Evolutionary conservation across 2,888 invertebrate species (phyloP).

Genomic region (Cataglyphis rosenhaueri): DNA sequence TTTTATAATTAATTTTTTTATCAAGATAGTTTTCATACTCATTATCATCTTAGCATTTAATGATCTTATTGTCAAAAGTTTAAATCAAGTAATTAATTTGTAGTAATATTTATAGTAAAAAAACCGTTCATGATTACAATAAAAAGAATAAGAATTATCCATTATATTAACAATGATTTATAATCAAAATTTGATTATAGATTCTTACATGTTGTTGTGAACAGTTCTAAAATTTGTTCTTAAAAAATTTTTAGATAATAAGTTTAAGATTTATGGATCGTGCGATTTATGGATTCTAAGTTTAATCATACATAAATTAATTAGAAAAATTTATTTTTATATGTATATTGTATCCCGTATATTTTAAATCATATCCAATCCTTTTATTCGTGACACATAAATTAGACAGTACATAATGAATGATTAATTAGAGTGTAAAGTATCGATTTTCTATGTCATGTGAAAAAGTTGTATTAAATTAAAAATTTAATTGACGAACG

Average conservation of each 20-base stretch:
- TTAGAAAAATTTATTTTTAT: neutral
- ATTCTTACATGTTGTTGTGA: neutral
- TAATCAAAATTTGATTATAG: constrained; percentile 1
- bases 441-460: neutral
- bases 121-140: neutral
- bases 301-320: neutral
- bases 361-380: neutral
- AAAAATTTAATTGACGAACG: neutral
- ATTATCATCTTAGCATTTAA: constrained; percentile 7
- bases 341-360: neutral
- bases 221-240: neutral
- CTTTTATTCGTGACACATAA: neutral
- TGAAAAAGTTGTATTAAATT: neutral
- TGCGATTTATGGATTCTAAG: no score
- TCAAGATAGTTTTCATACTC: neutral
- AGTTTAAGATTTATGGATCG: neutral
- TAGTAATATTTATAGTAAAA: no score
- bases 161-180: constrained; percentile 12
- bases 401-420: neutral
- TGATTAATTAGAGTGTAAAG: neutral
- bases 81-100: constrained; percentile 8
- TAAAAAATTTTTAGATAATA: neutral
- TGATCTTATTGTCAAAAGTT: neutral
- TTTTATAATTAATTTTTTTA: constrained; percentile 14
- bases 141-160: neutral